Base-by-base conservation (phyloP, 2,113 vertebrate genomes). In the Nyctibius bracteatus region DNA sequence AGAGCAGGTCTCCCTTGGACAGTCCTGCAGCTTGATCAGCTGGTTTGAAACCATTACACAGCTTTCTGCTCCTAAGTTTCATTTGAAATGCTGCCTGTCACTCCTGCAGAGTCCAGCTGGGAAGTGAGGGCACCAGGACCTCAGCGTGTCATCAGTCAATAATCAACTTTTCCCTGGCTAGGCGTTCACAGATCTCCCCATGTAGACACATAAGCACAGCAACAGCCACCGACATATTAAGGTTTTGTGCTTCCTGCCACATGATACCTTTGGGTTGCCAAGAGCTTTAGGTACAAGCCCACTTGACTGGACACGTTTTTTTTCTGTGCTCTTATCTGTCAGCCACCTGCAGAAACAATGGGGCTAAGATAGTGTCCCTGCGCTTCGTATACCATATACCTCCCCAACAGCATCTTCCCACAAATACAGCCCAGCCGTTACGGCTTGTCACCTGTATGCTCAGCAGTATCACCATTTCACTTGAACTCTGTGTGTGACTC, bases 21-120 rank as follows among this genome's bases (percentile, higher is more conserved):
- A 35, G 54, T 73, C 54, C 47, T 24, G 8, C 35, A 61, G 19
- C n/a, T 77, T 58, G 35, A 41, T 65, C 3, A 7, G 44, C 22
- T 31, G 6, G 8, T 80, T 62, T 73, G 49, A 89, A 86, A 66
- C 54, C 1, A 0, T 31, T 3, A 8, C 0, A 3, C 19, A 57
- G 33, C 41, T 77, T 68, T 92, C 43, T 73, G 68, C 49, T 80
- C 44, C 47, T 7, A 21, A 82, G 20, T 31, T 12, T 81, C 14
- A 15, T 39, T 8, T 31, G 46, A 51, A 77, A 78, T 27, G 21
- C 72, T 4, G 2, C n/a, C 6, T 0, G 0, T 47, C 25, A 20
- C 43, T 88, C 17, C 68, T n/a, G 22, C 30, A 9, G 61, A 39
- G 30, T 39, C 31, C 41, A 19, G 15, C 23, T 62, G 88, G 41